phyloP scores from a whole-genome alignment of 2,888 invertebrate genomes.

The Stegophylla sp. region DNA sequence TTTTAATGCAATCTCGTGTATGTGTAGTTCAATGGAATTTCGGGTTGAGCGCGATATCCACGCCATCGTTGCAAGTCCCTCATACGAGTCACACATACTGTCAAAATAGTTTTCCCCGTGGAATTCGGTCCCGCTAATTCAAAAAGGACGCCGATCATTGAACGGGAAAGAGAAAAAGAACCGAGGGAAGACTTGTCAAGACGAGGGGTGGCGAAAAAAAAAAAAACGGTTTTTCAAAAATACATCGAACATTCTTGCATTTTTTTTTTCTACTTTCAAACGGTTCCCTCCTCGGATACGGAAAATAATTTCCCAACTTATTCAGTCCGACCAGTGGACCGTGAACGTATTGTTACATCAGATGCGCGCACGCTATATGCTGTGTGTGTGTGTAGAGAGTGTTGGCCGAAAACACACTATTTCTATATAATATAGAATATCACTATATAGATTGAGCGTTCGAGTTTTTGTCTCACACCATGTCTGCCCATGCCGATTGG shows the following conservation, averaged over 20 bases:
- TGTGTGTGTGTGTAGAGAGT: too few relatives aligned
- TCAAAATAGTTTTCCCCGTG: conserved; percentile 47
- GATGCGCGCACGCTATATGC: not conserved
- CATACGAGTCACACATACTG: conserved; percentile 22
- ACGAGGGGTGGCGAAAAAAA: not conserved
- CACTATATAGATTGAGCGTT: too few relatives aligned
- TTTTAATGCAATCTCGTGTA: conserved; percentile 30
- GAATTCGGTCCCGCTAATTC: conserved; percentile 28
- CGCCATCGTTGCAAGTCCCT: not conserved
- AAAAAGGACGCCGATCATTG: conserved; percentile 49
- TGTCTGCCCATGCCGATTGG: too few relatives aligned
- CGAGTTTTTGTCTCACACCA: too few relatives aligned
- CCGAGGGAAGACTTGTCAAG: conserved; percentile 17
- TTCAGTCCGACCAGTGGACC: conserved; percentile 41
- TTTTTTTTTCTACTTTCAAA: conserved; percentile 34
- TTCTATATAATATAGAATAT: too few relatives aligned
- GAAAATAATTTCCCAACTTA: conserved; percentile 40
- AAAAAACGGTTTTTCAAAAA: conserved; percentile 29
- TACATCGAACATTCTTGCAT: conserved; percentile 39
- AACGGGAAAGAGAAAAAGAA: conserved; percentile 55
- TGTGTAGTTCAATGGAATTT: conserved; percentile 30
- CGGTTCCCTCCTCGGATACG: not conserved
- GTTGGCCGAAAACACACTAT: not conserved
- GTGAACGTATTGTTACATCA: conserved; percentile 45
- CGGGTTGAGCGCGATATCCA: conserved; percentile 3